Evolutionary conservation across 2,113 vertebrate species (phyloP).

Genomic region (Tachycineta bicolor): DNA sequence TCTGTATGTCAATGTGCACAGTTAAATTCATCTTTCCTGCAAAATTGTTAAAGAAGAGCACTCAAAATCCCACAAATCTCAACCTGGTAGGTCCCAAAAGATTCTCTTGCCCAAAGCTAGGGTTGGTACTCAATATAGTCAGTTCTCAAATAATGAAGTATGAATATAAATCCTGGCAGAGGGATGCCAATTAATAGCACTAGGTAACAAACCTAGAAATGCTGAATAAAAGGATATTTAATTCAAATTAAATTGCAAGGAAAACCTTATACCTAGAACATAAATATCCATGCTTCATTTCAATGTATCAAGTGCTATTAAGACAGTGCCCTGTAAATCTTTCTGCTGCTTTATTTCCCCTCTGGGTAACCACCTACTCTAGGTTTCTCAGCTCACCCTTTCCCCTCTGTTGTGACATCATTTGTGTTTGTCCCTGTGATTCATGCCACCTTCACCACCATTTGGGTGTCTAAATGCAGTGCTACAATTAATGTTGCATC

Average conservation of each 20-base stretch:
- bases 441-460: not conserved
- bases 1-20: not conserved
- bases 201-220: not conserved
- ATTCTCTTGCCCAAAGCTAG: not conserved
- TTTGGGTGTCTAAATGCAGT: not conserved
- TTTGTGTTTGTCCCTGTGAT: not conserved
- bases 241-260: not conserved
- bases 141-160: not conserved
- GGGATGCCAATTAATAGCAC: not conserved
- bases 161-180: not conserved
- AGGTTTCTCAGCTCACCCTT: not conserved
- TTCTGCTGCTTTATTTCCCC: not conserved
- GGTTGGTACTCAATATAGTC: not conserved
- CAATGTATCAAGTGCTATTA: not conserved
- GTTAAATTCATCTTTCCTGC: not conserved
- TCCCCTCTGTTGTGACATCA: not conserved
- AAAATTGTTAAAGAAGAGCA: not conserved
- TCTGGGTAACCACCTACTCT: not conserved
- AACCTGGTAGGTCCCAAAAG: not conserved
- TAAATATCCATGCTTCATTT: not conserved
- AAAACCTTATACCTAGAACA: not conserved
- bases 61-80: not conserved
- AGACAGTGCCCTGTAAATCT: not conserved
- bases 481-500: not conserved
- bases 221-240: not conserved